Evolutionary conservation across 2,888 invertebrate species (phyloP), one percentile per base, ranked within the genome.

Genomic region (Yponomeuta evonymella): DNA sequence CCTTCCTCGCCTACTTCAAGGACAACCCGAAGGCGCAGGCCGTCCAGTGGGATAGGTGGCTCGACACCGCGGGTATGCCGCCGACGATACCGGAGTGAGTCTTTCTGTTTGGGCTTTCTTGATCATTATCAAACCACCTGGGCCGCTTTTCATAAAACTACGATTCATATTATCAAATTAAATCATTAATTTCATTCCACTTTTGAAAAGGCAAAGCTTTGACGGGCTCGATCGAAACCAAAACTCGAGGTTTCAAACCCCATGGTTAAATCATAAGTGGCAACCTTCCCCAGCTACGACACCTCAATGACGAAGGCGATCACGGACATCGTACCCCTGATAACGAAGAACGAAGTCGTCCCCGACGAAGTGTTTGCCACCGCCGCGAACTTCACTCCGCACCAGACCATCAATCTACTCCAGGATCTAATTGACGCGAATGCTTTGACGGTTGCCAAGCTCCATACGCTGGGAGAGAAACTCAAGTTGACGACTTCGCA

Each of bases 31-130:
- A 88, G 65, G 83, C 97, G 33, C 89, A 93, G 23, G 62, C 43
- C 0, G 94, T 98, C 2, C 96, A 98, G 81, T 98, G 98, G 98
- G 90, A 97, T 65, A 81, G 93, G 0, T 98, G 98, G 98, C 88
- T 98, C 2, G 89, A 95, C 79, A 92, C 92, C 51, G 94, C 95
- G 68, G 99, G 98, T 71, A 97, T 98, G 97, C 98, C 98, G 0
- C 96, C 96, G 0, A 90, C 96, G 29, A 96, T 96, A 79, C 98
- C 98, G 8, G 87, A 94, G 94, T 98, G 93, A 89, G 92, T 85
- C 68, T 6, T 6, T 43, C 9, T 43, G 43, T 43, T 8, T 43
- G 43, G 43, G 4, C 36, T 69, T 6, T 30, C 48, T 30, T 69
- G 8, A 62, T 70, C 51, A 33, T 70, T 62, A 43, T 8, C 43